Base-by-base conservation (phyloP, 2,797 vertebrate species). In the Coranthus polyacanthus region DNA sequence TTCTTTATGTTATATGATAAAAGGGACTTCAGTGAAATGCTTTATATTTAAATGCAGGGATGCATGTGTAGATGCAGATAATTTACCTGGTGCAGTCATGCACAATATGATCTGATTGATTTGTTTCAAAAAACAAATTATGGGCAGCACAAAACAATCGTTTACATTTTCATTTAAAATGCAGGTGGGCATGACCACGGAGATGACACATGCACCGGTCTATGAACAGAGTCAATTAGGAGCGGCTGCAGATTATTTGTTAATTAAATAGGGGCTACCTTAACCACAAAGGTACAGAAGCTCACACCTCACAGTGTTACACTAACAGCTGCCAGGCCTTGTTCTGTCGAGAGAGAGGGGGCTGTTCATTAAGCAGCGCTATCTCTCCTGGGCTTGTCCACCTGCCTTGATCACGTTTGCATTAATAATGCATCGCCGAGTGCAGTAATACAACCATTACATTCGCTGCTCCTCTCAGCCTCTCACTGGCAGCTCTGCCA, bases 401-500 rank as follows among this genome's bases (percentile, higher is more conserved):
- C 93, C 93, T 94, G 93, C 93, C 92, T 94, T 93, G 88, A 94
- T 94, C 94, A 94, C 90, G 90, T 90, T 92, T 90, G 81, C 93
- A 94, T 95, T 93, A 94, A 95, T 94, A 94, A 94, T 95, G 93
- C 92, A 95, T 94, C 88, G 87, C 72, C 80, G 88, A 88, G 88
- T 86, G 87, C 92, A 88, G 92, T 93, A 94, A 94, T 93, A 93
- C 92, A 93, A 92, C 90, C 90, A 91, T 93, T 93, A 92, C 90
- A 80, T 92, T 87, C 76, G 62, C 88, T 67, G 85, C 89, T 89
- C 82, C 42, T 54, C 86, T 84, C 86, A 80, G 79, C 85, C 85
- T 79, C 87, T 85, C 68, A 45, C 87, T 87, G 88, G 78, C 82
- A 85, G 84, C 82, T 76, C 81, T 61, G 71, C 76, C 86, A 80